These are phyloP conservation scores for Parazoanthus swiftii DNA, from an alignment of 92 coral and sea anemone genomes.

Conservation along the genomic window DNA sequence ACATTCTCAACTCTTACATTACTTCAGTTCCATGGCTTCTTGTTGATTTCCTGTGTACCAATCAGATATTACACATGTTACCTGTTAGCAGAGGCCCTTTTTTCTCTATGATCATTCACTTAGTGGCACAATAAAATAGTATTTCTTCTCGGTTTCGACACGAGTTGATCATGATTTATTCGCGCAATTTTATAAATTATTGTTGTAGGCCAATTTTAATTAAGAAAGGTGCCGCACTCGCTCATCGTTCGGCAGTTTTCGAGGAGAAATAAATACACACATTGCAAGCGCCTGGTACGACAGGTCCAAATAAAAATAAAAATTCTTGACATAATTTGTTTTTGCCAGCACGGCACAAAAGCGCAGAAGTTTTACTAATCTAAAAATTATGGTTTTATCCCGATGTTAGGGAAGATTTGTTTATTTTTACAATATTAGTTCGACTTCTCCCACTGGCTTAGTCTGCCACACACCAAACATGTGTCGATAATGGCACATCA, in stretches of 20 bases:
- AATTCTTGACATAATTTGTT: constrained; percentile 7
- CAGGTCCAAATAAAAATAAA: constrained; percentile 1
- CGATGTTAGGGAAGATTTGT: constrained; percentile 9
- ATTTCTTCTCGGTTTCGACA: neutral
- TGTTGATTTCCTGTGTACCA: neutral
- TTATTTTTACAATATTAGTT: constrained; percentile 25
- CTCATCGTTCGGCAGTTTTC: neutral
- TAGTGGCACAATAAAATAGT: neutral
- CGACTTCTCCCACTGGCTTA: constrained; percentile 1
- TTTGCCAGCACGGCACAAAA: constrained; percentile 5
- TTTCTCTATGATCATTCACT: neutral
- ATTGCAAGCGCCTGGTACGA: neutral
- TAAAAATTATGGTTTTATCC: constrained; percentile 13
- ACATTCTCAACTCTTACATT: constrained; percentile 13
- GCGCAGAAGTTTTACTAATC: neutral
- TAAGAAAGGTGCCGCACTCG: constrained; percentile 5
- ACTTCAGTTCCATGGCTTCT: neutral
- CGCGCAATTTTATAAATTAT: constrained; percentile 30
- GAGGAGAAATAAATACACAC: neutral
- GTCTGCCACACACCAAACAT: constrained; percentile 5
- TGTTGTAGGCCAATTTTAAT: constrained; percentile 37
- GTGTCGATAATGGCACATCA: constrained; percentile 4
- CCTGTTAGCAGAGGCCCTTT: neutral
- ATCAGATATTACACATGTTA: neutral
- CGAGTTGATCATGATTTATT: constrained; percentile 33